Base-by-base conservation (phyloP, 1,140 invertebrate genomes). In the Mesaphorura yosii region DNA sequence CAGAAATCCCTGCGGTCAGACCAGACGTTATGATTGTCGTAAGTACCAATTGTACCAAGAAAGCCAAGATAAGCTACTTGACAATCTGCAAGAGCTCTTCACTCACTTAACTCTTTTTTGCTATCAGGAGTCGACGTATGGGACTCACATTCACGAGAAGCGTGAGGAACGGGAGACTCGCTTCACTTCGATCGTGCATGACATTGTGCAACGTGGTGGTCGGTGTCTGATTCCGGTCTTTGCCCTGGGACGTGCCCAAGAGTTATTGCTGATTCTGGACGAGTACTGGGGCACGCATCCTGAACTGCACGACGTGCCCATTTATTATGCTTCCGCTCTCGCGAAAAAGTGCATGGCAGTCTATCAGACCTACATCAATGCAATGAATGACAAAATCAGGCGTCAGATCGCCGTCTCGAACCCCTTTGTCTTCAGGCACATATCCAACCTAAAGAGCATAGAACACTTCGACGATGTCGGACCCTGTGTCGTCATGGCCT, bases 301-400 rank as follows among this genome's bases (percentile, higher is more conserved):
- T 0, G 95, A 99, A 73, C 72, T 99, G 1, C 94, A 98, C 64
- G 92, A 98, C 68, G 91, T 98, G 63, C 96, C 96, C 0, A 98
- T 99, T 60, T 99, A 99, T 73, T 99, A 99, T 74, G 95, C 95
- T 0, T 97, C 93, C 1, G 96, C 93, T 0, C 72, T 99, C 34
- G 96, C 96, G 2, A 98, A 98, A 69, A 99, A 99, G 67, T 99
- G 96, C 68, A 99, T 99, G 94, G 87, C 91, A 52, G 95, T 99
- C 0, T 99, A 99, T 73, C 95, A 99, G 70, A 99, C 95, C 0
- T 98, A 97, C 68, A 85, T 98, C 0, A 96, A 97, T 72, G 93
- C 94, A 0, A 99, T 99, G 96, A 99, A 99, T 69, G 91, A 98
- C 61, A 84, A 84, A 66, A 98, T 99, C 60, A 77, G 86, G 19